Percentiles rank a stretch among this genome's conserved stretches.
Evolutionary conservation across 2,113 vertebrate genomes (phyloP).

Genomic region (Phodopus roborovskii): DNA sequence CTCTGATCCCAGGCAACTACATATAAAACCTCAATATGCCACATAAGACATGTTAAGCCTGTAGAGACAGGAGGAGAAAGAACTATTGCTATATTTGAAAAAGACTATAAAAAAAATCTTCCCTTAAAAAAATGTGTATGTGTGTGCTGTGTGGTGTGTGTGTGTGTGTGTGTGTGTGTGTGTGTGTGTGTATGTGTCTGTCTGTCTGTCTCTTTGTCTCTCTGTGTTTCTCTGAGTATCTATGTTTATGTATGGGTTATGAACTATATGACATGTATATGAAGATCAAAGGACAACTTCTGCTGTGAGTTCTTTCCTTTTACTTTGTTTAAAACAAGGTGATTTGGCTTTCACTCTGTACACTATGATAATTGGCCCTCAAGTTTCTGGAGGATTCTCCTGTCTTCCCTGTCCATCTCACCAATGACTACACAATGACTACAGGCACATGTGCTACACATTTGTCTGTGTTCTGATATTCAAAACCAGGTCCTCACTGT

Average conservation of each 20-base stretch:
- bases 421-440: no score
- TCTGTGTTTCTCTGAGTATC: not conserved
- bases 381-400: not conserved
- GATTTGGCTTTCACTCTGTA: not conserved
- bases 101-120: not conserved
- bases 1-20: slow-evolving; percentile 2
- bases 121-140: not conserved
- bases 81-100: not conserved
- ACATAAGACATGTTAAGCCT: not conserved
- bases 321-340: not conserved
- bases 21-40: not conserved
- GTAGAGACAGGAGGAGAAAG: not conserved
- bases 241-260: not conserved
- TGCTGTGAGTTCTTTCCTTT: not conserved
- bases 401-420: no score
- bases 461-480: not conserved
- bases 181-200: not conserved
- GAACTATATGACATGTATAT: not conserved
- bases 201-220: not conserved
- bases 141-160: no score
- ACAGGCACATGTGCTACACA: not conserved
- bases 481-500: not conserved
- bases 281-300: not conserved
- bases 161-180: not conserved
- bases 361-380: not conserved